Conservation (phyloP, 2,797 vertebrate species). For the Falco naumanni region DNA sequence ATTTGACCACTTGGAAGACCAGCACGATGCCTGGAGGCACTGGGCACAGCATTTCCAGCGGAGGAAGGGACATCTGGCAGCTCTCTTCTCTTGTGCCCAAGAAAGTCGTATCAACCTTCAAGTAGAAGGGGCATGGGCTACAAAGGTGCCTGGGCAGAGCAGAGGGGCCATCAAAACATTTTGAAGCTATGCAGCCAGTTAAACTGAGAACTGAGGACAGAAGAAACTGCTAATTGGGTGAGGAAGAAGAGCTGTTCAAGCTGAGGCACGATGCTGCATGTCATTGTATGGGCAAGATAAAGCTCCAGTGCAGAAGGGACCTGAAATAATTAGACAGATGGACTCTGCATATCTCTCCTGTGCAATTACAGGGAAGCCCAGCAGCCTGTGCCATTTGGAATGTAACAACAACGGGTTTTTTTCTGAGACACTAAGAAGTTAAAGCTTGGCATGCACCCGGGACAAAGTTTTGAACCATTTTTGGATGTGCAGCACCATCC, state of each 20-base stretch:
- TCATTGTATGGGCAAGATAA: background rate
- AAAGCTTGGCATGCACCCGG: background rate
- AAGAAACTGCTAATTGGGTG: background rate
- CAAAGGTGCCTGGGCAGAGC: background rate
- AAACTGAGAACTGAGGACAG: background rate
- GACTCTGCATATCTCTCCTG: background rate
- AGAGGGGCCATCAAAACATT: background rate
- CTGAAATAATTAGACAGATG: background rate
- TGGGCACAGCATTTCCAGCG: background rate
- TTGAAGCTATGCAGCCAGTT: background rate
- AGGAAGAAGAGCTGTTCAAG: background rate
- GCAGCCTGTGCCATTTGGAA: background rate
- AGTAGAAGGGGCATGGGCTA: rapidly evolving
- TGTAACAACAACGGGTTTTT: rapidly evolving
- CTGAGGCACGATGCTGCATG: background rate
- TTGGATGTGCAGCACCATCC: background rate
- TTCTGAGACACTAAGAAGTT: background rate
- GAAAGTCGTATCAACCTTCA: background rate
- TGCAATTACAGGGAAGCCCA: background rate
- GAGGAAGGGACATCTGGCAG: background rate
- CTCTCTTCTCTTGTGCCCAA: background rate
- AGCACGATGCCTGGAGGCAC: background rate
- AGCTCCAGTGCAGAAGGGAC: background rate
- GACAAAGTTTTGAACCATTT: background rate
- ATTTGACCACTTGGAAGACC: background rate